These are phyloP conservation scores for Champsocephalus esox DNA, from an alignment of 2,797 vertebrate species.

Conservation along the genomic window DNA sequence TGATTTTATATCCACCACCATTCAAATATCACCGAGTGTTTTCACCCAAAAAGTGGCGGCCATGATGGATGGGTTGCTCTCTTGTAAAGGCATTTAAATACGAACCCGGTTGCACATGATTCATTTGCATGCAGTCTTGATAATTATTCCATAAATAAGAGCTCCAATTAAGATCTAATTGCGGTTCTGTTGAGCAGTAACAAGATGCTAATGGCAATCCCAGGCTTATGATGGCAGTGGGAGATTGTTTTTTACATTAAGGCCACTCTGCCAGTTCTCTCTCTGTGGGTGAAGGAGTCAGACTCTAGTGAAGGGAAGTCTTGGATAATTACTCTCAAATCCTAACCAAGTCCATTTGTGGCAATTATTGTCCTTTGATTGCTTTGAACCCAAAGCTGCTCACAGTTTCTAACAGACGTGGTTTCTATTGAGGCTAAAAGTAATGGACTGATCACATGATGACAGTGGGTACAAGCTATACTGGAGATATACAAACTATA, in stretches of 20 bases:
- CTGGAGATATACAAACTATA: too few species aligned
- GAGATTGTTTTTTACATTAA: slow-evolving; percentile 67
- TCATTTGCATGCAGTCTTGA: slow-evolving; percentile 32
- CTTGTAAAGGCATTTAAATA: not conserved
- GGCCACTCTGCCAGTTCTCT: slow-evolving; percentile 31
- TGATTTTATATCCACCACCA: too few species aligned
- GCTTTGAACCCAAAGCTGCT: slow-evolving; percentile 33
- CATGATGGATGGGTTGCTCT: not conserved
- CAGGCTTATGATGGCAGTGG: slow-evolving; percentile 42
- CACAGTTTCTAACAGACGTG: not conserved
- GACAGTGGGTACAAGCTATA: too few species aligned
- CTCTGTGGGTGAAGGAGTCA: slow-evolving; percentile 44
- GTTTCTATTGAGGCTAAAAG: not conserved
- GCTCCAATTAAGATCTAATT: slow-evolving; percentile 69
- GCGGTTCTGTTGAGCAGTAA: slow-evolving; percentile 64
- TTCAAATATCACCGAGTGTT: too few species aligned
- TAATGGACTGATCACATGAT: not conserved
- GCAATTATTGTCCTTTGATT: slow-evolving; percentile 51
- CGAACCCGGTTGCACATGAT: slow-evolving; percentile 13
- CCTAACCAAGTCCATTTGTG: slow-evolving; percentile 52
- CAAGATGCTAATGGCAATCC: slow-evolving; percentile 71
- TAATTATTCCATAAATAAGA: slow-evolving; percentile 68
- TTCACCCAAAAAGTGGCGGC: too few species aligned
- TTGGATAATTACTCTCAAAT: slow-evolving; percentile 61
- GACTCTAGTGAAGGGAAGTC: slow-evolving; percentile 40